phyloP scores from a whole-genome alignment of 1,140 invertebrate genomes.

The Diorhabda sublineata region DNA sequence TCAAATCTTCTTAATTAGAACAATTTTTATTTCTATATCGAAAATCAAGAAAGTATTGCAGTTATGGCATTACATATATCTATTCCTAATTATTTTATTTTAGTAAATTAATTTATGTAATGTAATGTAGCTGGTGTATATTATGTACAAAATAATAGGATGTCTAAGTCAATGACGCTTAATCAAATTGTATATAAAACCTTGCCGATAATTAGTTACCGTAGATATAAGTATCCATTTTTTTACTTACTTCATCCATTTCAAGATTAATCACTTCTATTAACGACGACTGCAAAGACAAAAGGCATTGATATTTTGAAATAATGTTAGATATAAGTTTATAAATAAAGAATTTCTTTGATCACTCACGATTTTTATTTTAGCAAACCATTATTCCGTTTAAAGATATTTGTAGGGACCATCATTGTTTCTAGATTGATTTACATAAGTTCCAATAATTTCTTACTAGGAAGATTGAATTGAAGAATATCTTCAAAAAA shows the following conservation, averaged over 20 bases:
- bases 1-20: neutral
- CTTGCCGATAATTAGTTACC: constrained; percentile 13
- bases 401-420: too few species aligned
- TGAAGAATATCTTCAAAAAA: too few species aligned
- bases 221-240: neutral
- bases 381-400: too few species aligned
- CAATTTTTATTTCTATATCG: constrained; percentile 2
- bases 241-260: constrained; percentile 12
- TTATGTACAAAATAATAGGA: neutral
- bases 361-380: too few species aligned
- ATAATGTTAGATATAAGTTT: neutral
- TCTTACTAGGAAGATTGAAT: too few species aligned
- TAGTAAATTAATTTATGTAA: neutral
- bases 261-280: constrained; percentile 6
- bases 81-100: neutral
- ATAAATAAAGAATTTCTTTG: neutral
- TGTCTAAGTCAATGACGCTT: neutral
- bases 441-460: too few species aligned
- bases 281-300: constrained; percentile 28
- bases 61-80: neutral
- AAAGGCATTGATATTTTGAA: constrained; percentile 21
- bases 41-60: neutral
- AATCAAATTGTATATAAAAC: constrained; percentile 5
- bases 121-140: neutral
- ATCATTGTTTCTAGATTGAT: too few species aligned